Conservation (phyloP, 2,888 invertebrate genomes). For the Macropis europaea region DNA sequence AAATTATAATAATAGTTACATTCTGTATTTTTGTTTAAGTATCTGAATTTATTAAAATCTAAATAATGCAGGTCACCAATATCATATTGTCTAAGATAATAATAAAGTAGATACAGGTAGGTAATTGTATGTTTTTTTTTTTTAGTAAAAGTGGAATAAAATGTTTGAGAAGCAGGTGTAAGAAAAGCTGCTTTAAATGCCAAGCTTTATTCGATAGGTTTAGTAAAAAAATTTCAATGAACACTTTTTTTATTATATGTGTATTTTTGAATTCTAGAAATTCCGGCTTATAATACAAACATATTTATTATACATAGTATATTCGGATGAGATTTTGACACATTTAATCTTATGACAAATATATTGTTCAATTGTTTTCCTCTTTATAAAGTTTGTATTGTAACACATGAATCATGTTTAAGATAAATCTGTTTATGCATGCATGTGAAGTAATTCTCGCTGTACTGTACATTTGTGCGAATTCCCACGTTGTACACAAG, state of each 20-base stretch:
- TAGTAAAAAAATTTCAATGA: not conserved
- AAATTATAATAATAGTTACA: conserved; percentile 5
- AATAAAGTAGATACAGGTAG: conserved; percentile 50
- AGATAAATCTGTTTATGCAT: conserved; percentile 19
- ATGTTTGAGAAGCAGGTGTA: conserved; percentile 23
- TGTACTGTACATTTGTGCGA: conserved; percentile 10
- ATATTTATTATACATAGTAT: not conserved
- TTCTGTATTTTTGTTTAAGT: conserved; percentile 7
- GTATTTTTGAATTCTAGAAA: not conserved
- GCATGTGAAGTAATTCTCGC: conserved; percentile 29
- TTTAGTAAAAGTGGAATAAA: conserved; percentile 13
- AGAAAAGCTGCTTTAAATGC: conserved; percentile 21
- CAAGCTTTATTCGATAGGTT: conserved; percentile 15
- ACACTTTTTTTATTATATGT: conserved; percentile 3
- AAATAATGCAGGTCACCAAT: conserved; percentile 1
- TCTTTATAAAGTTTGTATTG: conserved; percentile 14
- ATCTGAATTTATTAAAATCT: not conserved
- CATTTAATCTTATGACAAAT: conserved; percentile 1
- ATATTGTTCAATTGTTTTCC: conserved; percentile 3
- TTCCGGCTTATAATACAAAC: not conserved
- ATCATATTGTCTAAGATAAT: conserved; percentile 39
- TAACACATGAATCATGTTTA: conserved; percentile 5
- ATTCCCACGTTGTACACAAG: conserved; percentile 4
- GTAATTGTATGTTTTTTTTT: conserved; percentile 52
- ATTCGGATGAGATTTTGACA: not conserved